Conservation (phyloP, 2,113 vertebrate genomes). For the Ceyx margarethae region DNA sequence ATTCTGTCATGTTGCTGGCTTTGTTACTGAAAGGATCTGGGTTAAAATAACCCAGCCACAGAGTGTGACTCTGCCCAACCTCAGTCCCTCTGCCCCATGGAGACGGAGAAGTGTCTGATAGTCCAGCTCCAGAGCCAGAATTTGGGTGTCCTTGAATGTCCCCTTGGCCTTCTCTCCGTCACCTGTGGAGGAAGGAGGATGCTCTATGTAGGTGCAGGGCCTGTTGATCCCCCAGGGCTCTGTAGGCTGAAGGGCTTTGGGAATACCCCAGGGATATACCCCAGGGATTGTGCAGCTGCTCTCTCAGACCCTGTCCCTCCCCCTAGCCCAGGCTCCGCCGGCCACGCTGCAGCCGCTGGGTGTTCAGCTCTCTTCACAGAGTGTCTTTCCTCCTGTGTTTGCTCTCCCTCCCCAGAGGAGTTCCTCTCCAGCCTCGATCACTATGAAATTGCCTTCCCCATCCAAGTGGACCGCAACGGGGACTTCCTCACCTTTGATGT, state of each 20-base stretch:
- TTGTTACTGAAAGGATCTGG: background rate
- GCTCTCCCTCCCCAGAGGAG: conserved; percentile 77
- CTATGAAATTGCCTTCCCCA: conserved; percentile 94
- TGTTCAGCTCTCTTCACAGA: background rate
- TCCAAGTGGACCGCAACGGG: conserved; percentile 89
- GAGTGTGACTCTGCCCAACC: background rate
- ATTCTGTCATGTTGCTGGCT: background rate
- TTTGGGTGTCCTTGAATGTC: background rate
- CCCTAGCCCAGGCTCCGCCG: rapidly evolving
- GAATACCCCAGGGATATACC: background rate
- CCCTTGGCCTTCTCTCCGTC: background rate
- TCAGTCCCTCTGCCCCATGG: background rate
- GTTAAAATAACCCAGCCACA: background rate
- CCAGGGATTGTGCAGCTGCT: background rate
- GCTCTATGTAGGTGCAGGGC: background rate
- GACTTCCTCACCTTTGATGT: conserved; percentile 78
- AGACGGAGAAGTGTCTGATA: background rate
- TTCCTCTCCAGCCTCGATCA: conserved; percentile 92
- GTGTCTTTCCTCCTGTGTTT: conserved; percentile 6
- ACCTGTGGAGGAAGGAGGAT: background rate
- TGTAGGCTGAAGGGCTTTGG: background rate
- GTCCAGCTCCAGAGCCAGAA: background rate
- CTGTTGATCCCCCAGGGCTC: background rate
- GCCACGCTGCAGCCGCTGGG: rapidly evolving
- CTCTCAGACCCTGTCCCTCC: background rate